Base-by-base conservation (phyloP, 35 echinoderm and acorn worm species). In the Lytechinus pictus region DNA sequence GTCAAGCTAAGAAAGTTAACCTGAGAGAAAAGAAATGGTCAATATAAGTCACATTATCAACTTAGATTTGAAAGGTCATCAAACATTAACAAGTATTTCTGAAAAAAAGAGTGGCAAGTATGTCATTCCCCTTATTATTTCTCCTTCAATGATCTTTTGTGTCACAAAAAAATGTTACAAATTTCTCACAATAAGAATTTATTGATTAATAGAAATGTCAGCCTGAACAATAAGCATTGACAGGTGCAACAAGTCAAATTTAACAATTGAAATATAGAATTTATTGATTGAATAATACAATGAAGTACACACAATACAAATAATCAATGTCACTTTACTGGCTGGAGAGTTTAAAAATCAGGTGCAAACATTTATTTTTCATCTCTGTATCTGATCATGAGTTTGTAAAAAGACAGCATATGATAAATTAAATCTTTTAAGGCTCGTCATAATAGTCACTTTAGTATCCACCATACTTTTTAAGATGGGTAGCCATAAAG, bases 261-360 rank as follows among this genome's bases (percentile, higher is more conserved):
- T 79, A 24, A 7, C 66, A 79, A 79, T 24, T n/a, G 14, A 79
- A 19, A 79, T n/a, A 24, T 79, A 24, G 6, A 79, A 79, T 79
- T 79, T 7, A 79, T 79, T 79, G 66, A 79, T 79, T 79, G 66
- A 79, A 79, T 79, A 79, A 79, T 79, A 58, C 56, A 79, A n/a
- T 79, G n/a, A 24, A 79, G n/a, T 6, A 79, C 16, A 79, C 66
- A 79, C 66, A 79, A 79, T 79, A 24, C 1, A 79, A 79, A 79
- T 79, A 79, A 24, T 79, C 21, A 24, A 79, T 79, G 66, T 4
- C 5, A 24, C 66, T 79, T 7, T 79, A 16, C 16, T 24, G 6
- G 21, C 16, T 24, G 6, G 16, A 79, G 66, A 6, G 14, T 24
- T 79, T 79, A 16, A 79, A 24, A 58, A 11, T 58, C 13, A 58